Conservation (phyloP, 2,888 invertebrate species). For the Acanthosepion pharaonis region DNA sequence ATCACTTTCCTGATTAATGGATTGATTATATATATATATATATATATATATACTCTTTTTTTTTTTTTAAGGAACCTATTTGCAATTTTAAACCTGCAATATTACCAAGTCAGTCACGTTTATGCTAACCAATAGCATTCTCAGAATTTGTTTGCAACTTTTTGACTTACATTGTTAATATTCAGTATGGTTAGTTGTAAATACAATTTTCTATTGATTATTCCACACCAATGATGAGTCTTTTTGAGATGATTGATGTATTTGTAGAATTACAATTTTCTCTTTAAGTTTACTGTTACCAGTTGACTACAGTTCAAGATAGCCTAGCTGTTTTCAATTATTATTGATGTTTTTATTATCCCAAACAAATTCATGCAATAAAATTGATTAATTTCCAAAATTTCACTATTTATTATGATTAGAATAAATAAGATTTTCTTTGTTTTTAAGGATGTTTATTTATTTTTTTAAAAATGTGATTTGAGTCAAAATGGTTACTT, state of each 20-base stretch:
- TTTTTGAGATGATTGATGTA: neutral
- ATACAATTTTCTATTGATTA: neutral
- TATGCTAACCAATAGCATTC: neutral
- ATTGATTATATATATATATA: no score
- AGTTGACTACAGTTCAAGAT: neutral
- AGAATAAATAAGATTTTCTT: neutral
- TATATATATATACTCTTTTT: no score
- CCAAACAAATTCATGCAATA: neutral
- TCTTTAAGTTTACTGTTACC: neutral
- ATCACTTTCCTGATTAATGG: no score
- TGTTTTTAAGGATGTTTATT: neutral
- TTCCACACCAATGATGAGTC: neutral
- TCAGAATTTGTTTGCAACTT: neutral
- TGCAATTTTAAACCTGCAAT: neutral
- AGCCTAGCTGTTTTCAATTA: no score
- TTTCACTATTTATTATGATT: neutral
- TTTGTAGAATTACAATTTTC: neutral
- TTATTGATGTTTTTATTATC: neutral
- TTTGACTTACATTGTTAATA: neutral
- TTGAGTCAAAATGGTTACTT: neutral
- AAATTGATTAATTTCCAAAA: neutral
- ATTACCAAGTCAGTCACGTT: neutral
- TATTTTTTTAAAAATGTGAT: neutral
- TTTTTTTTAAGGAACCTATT: neutral
- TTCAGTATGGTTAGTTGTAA: neutral